Conservation (phyloP, 2,113 vertebrate species). For the Hymenochirus boettgeri region DNA sequence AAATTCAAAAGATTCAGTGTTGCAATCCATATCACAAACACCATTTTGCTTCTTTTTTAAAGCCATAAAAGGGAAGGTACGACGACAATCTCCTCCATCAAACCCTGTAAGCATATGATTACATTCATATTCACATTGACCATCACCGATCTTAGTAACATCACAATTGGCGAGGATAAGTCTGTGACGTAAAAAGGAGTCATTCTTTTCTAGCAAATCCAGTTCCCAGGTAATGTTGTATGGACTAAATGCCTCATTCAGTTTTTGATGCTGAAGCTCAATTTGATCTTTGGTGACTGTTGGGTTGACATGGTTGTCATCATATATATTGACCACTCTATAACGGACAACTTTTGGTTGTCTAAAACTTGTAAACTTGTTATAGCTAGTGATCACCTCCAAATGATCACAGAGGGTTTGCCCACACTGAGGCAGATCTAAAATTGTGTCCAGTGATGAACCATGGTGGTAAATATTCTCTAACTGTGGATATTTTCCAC, state of each 20-base stretch:
- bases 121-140: conserved; percentile 86
- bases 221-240: conserved; percentile 98
- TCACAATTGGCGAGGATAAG: conserved; percentile 95
- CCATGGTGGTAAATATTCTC: conserved; percentile 63
- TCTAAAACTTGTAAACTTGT: conserved; percentile 80
- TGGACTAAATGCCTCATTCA: conserved; percentile 80
- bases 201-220: conserved; percentile 81
- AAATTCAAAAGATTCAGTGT: conserved; percentile 82
- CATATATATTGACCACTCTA: conserved; percentile 84
- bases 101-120: conserved; percentile 90
- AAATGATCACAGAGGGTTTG: conserved; percentile 91
- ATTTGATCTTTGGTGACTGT: conserved; percentile 89
- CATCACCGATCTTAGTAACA: conserved; percentile 87
- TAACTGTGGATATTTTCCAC: conserved; percentile 73
- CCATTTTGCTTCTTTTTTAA: conserved; percentile 82
- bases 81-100: conserved; percentile 84
- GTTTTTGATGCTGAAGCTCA: conserved; percentile 85
- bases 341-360: conserved; percentile 84
- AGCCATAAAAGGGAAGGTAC: conserved; percentile 62
- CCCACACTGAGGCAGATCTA: conserved; percentile 87
- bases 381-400: conserved; percentile 86
- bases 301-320: conserved; percentile 70
- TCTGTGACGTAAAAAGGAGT: conserved; percentile 82
- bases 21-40: conserved; percentile 91
- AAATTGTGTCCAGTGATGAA: conserved; percentile 76